Evolutionary conservation across 2,797 vertebrate species (phyloP).

Genomic region (Fringilla coelebs): DNA sequence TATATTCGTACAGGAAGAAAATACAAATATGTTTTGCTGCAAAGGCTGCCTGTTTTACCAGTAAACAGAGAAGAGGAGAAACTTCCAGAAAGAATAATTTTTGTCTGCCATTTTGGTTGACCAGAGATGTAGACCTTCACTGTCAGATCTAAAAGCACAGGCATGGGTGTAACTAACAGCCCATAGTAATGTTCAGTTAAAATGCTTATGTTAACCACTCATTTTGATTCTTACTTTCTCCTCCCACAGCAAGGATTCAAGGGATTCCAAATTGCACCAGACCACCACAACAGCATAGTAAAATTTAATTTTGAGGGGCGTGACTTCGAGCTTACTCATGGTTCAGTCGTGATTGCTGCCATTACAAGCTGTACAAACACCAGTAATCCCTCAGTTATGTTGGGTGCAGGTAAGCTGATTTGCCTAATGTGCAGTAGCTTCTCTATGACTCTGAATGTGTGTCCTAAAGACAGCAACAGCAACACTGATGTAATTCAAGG

Average conservation of each 20-base stretch:
- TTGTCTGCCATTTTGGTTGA: neutral
- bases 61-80: neutral
- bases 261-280: constrained; percentile 87
- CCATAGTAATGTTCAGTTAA: neutral
- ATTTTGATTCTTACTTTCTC: neutral
- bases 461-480: neutral
- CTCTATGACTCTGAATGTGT: neutral
- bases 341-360: constrained; percentile 95
- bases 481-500: neutral
- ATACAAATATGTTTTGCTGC: neutral
- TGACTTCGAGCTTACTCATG: constrained; percentile 85
- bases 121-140: neutral
- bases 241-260: constrained; percentile 93
- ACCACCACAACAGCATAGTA: constrained; percentile 67
- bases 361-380: constrained; percentile 99
- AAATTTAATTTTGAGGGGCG: constrained; percentile 81
- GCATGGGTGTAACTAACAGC: neutral
- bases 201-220: neutral
- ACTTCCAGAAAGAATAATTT: neutral
- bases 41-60: neutral
- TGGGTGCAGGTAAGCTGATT: constrained; percentile 87
- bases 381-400: constrained; percentile 98
- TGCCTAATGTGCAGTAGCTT: neutral
- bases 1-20: neutral
- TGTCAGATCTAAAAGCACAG: neutral